Evolutionary conservation across 2,888 invertebrate genomes (phyloP).

Genomic region (Thera britannica): DNA sequence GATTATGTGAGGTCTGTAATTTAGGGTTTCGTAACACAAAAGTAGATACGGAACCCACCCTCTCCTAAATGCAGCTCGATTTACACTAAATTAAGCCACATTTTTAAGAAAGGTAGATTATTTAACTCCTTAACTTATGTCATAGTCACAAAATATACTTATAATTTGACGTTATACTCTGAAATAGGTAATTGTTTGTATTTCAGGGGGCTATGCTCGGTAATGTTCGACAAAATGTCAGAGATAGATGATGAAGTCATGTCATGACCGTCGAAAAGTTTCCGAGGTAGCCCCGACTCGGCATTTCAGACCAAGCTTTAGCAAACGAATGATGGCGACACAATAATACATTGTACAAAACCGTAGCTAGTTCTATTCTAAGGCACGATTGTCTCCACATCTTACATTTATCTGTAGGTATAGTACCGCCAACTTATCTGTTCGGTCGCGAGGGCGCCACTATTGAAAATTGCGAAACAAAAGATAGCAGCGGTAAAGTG

Average conservation of each 20-base stretch:
- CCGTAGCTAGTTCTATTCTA: conserved; percentile 53
- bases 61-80: conserved; percentile 15
- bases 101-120: neutral
- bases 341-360: conserved; percentile 55
- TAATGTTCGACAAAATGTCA: neutral
- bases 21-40: conserved; percentile 20
- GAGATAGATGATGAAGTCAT: neutral
- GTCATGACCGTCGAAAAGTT: neutral
- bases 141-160: conserved; percentile 20
- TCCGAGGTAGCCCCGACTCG: neutral
- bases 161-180: conserved; percentile 37
- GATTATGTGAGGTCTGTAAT: conserved; percentile 12
- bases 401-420: conserved; percentile 36
- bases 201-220: neutral
- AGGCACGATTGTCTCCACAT: conserved; percentile 70
- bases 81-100: conserved; percentile 6
- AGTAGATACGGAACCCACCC: conserved; percentile 25
- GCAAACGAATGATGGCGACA: conserved; percentile 50
- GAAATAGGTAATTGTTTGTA: conserved; percentile 18
- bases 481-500: neutral
- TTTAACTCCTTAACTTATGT: neutral
- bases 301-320: conserved; percentile 17
- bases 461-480: neutral
- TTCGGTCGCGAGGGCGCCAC: neutral
- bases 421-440: neutral